Evolutionary conservation across 2,888 invertebrate genomes (phyloP).

Genomic region (Listrodromus nycthemerus): DNA sequence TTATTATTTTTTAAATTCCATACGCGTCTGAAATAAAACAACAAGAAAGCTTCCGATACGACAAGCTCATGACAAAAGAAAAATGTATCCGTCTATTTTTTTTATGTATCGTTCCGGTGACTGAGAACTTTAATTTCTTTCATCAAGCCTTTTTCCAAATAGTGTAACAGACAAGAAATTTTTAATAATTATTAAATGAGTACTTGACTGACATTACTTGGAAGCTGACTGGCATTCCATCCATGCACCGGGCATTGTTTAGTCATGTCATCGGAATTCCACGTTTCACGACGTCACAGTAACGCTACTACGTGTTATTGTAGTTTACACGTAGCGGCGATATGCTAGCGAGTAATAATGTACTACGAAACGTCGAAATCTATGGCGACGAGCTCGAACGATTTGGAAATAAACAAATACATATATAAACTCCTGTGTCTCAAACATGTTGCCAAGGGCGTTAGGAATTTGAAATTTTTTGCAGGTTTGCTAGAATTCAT

Average conservation of each 20-base stretch:
- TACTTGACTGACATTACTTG: background rate
- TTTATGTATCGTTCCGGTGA: too few species aligned
- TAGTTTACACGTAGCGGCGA: background rate
- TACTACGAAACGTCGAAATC: slow-evolving; percentile 4
- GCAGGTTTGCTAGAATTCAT: too few species aligned
- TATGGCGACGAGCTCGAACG: background rate
- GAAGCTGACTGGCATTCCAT: slow-evolving; percentile 39
- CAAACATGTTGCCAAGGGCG: background rate
- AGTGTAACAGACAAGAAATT: background rate
- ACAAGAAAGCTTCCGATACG: too few species aligned
- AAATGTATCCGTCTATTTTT: too few species aligned
- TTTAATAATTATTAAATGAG: background rate
- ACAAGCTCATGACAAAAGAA: too few species aligned
- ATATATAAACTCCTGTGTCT: background rate
- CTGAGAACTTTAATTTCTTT: too few species aligned
- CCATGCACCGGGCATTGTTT: slow-evolving; percentile 42
- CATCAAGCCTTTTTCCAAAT: too few species aligned
- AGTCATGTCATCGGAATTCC: slow-evolving; percentile 64
- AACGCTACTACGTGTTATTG: slow-evolving; percentile 18
- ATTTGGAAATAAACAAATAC: background rate
- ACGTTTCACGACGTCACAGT: slow-evolving; percentile 58
- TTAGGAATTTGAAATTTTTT: background rate
- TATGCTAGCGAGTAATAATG: slow-evolving; percentile 15
- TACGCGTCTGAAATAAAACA: too few species aligned
- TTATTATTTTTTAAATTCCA: too few species aligned